Base-by-base conservation (phyloP, 2,113 vertebrate species). In the Ginglymostoma cirratum region DNA sequence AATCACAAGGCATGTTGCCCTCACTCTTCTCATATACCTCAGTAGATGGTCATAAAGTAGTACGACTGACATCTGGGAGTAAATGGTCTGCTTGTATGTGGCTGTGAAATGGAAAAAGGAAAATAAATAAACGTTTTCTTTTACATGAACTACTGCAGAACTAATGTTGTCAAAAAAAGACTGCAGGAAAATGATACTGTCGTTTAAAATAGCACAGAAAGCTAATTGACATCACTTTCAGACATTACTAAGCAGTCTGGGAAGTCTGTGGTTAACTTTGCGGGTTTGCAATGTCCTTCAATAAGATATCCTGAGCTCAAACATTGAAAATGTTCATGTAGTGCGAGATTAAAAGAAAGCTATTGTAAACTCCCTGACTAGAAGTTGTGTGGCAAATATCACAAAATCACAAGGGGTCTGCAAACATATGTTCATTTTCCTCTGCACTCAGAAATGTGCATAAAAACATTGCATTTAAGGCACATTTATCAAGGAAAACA, bases 191-290 rank as follows among this genome's bases (percentile, higher is more conserved):
- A 72, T 34, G 67, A 95, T 70, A 24, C 38, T 17, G 0, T 45
- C 52, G 67, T 70, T 95, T 95, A 95, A 95, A 45, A 95, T 72
- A 95, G 94, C 24, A 95, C 34, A 45, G 94, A 72, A 52, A 95
- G 45, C 45, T 52, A 72, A 70, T 34, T 95, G 69, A 52, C 69
- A 95, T 52, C 52, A 72, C 42, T 72, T 70, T 72, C 94, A 95
- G 94, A 95, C 69, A 52, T 95, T 70, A 95, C 69, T 30, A 48
- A 95, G 45, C 69, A 72, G 94, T 95, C 42, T 95, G 67, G 67
- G 72, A 95, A 30, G 42, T 72, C 69, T 95, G 94, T 72, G 94
- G 67, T 70, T 72, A 52, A 72, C 67, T 95, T 72, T 19, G 38
- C 67, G 52, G 69, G 42, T 95, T 72, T 95, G 24, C 23, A 70